These are phyloP conservation scores for Eleutherodactylus coqui DNA, from an alignment of 2,797 vertebrate genomes.

Conservation along the genomic window DNA sequence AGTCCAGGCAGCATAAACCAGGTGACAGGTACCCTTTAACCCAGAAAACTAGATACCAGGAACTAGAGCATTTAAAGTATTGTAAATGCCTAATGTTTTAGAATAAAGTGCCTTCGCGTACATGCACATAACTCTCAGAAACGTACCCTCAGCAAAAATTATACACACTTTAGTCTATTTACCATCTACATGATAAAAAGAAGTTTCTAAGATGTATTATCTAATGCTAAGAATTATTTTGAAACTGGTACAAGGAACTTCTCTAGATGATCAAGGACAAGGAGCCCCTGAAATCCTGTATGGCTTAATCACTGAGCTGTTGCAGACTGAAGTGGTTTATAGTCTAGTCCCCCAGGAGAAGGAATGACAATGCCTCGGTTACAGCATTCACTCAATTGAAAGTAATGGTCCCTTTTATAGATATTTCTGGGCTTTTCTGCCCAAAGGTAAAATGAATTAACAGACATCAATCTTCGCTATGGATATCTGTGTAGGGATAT, in stretches of 20 bases:
- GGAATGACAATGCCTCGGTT: constrained; percentile 15
- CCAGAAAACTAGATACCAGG: too few species aligned
- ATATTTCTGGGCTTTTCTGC: constrained; percentile 28
- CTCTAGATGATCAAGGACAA: constrained; percentile 24
- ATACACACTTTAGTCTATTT: not conserved
- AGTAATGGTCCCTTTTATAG: constrained; percentile 40
- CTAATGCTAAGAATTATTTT: constrained; percentile 27
- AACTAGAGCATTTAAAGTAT: not conserved
- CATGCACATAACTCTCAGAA: not conserved
- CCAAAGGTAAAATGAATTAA: constrained; percentile 28
- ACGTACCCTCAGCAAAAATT: not conserved
- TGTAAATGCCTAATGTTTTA: not conserved
- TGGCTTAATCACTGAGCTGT: constrained; percentile 45
- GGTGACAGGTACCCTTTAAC: too few species aligned
- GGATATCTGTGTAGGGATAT: not conserved
- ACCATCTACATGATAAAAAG: not conserved
- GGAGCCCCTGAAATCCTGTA: not conserved
- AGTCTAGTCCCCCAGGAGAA: constrained; percentile 1
- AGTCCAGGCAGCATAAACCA: too few species aligned
- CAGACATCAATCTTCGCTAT: constrained; percentile 14
- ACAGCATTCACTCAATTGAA: constrained; percentile 2
- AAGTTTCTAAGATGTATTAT: constrained; percentile 13
- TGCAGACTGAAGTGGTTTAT: constrained; percentile 26
- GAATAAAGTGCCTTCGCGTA: not conserved
- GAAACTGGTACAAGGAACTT: not conserved